Base-by-base conservation (phyloP, 2,888 invertebrate species). In the Diarsia dahlii region DNA sequence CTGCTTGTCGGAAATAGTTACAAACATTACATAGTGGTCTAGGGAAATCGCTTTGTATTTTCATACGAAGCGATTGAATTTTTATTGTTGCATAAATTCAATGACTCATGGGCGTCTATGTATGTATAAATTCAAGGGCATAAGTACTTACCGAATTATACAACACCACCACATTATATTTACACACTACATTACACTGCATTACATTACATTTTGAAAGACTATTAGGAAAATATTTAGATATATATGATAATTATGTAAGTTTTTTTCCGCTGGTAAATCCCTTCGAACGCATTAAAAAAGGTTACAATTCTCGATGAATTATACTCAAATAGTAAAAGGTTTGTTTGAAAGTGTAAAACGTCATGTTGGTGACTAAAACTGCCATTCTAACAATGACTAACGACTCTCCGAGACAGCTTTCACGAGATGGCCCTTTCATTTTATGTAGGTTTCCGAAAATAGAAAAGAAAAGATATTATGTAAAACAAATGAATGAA, bases 1-100 rank as follows among this genome's bases (percentile, higher is more conserved):
- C 72, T 63, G 64, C 50, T 18, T 46, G 70, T 74, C 54, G 74
- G 78, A 82, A 86, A 85, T 84, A 76, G 71, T 79, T 72, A 63
- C 56, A 58, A 63, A 65, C 28, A 28, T 28, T 28, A 28, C 64
- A 56, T 65, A 50, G 73, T 73, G 20, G 66, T 72, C 34, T 65
- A 12, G 10, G n/a, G 28, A 71, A 76, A 76, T 72, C 63, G 48
- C 58, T 76, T 74, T 65, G 20, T 60, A 45, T 60, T 75, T 64
- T 39, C 18, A 23, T 39, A 39, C 18, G 4, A 8, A 50, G 39
- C 20, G 52, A 39, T 79, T 60, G 13, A 54, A n/a, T 18, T 74
- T 52, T 64, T 23, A 66, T 64, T 58, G 5, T 54, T 12, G 20
- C 12, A 45, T 50, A 3, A 39, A n/a, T 74, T 20, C 15, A 54